Evolutionary conservation across 2,888 invertebrate genomes (phyloP), one percentile per base, ranked within the genome.

Genomic region (Diaprepes abbreviatus): DNA sequence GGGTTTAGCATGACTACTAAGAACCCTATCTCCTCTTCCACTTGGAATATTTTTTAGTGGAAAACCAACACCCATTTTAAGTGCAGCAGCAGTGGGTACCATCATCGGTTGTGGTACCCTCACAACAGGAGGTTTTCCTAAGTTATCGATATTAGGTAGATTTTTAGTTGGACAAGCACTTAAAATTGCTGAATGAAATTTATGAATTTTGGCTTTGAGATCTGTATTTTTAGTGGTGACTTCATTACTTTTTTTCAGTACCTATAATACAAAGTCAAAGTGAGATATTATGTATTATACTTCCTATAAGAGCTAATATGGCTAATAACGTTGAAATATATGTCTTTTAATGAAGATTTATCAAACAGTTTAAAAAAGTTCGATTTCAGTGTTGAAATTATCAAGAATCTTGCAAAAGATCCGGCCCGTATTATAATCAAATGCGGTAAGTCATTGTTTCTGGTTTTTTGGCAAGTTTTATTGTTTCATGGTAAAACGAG

Each of bases 1-100:
- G 72, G 88, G 88, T 73, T 86, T 80, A 10, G 78, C 85, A 70
- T 84, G 84, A 74, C 84, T 90, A 72, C 90, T 90, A 66, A 90
- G 80, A 38, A 90, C 87, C 79, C 93, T 89, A 83, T 90, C 91
- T 77, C 91, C 90, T 85, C 92, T 90, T 21, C 86, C 86, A 9
- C 85, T 80, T 66, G 90, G 89, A 76, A 91, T 87, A 85, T 91
- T 91, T 79, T 89, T 89, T 79, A 93, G 86, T 75, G 93, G 93
- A 86, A 93, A 93, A 73, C 93, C 93, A 75, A 93, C 93, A 74
- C 93, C 93, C 92, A 93, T 93, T 88, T 94, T 94, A 74, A 93
- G 86, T 66, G 93, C 93, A 57, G 93, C 93, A 74, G 93, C 92
- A 58, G 93, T 93, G 64, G 93, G 93, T 68, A 93, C 92, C 80